Percentiles rank a stretch among this genome's conserved stretches.
Conservation (phyloP, 2,888 invertebrate genomes). For the Harpalus rubripes region DNA sequence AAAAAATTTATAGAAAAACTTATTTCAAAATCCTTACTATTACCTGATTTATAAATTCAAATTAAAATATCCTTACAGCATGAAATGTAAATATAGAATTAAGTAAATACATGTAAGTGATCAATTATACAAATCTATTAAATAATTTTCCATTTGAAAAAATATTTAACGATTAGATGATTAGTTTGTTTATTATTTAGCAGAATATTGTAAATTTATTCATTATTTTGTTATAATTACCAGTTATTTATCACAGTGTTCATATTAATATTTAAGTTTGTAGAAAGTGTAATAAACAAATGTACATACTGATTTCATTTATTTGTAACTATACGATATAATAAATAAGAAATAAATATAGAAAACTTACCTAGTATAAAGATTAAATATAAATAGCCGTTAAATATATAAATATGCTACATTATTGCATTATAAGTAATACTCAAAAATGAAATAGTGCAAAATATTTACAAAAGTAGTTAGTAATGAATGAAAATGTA, state of each 20-base stretch:
- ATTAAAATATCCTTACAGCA: neutral
- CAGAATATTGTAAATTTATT: neutral
- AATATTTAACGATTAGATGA: neutral
- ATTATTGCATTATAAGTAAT: slow-evolving; percentile 9
- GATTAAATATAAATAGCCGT: neutral
- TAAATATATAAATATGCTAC: neutral
- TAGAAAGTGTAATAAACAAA: slow-evolving; percentile 31
- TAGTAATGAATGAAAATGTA: slow-evolving; percentile 17
- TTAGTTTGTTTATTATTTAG: neutral
- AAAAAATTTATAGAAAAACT: no score
- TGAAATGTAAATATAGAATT: slow-evolving; percentile 44
- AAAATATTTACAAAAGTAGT: slow-evolving; percentile 33
- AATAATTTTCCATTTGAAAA: neutral
- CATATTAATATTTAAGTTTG: slow-evolving; percentile 20
- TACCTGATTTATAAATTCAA: neutral
- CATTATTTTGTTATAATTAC: neutral
- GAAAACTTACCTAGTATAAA: neutral
- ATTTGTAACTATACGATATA: slow-evolving; percentile 29
- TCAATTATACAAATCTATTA: neutral
- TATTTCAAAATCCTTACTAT: neutral
- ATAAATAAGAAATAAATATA: slow-evolving; percentile 45
- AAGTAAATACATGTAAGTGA: slow-evolving; percentile 5
- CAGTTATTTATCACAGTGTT: slow-evolving; percentile 1
- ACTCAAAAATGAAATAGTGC: slow-evolving; percentile 33
- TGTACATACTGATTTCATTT: slow-evolving; percentile 26